These are phyloP conservation scores for Myotis brandtii DNA, from an alignment of 2,113 vertebrate genomes.

Conservation along the genomic window DNA sequence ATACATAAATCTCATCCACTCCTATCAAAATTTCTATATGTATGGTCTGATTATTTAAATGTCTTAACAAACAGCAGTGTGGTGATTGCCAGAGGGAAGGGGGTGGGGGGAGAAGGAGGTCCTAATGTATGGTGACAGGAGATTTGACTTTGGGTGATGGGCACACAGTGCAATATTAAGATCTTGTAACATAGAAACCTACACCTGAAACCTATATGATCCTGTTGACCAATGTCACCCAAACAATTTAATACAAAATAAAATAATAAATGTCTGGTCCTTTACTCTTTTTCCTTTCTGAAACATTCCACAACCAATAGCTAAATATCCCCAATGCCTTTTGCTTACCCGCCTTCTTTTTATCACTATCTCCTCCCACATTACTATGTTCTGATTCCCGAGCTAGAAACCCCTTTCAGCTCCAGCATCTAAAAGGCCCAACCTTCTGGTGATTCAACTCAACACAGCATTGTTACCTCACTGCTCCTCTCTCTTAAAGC, in stretches of 20 bases:
- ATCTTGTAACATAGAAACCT: too few species aligned
- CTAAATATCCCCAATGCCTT: background rate
- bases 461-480: background rate
- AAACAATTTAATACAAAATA: too few species aligned
- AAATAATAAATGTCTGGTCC: background rate
- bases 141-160: too few species aligned
- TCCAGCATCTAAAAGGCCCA: background rate
- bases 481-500: conserved; percentile 7
- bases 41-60: background rate
- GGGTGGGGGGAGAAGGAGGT: too few species aligned
- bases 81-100: too few species aligned
- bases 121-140: too few species aligned
- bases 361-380: background rate
- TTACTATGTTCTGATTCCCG: background rate
- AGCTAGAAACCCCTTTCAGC: background rate
- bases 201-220: too few species aligned
- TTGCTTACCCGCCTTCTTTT: background rate
- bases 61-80: background rate
- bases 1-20: conserved; percentile 8
- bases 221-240: too few species aligned
- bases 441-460: background rate
- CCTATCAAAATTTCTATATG: background rate
- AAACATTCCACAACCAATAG: background rate
- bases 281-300: conserved; percentile 5
- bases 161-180: too few species aligned